A percentile compares a stretch with the other conserved stretches of the same genome.
Evolutionary conservation across 2,888 invertebrate genomes (phyloP).

Genomic region (Yponomeuta cagnagella): DNA sequence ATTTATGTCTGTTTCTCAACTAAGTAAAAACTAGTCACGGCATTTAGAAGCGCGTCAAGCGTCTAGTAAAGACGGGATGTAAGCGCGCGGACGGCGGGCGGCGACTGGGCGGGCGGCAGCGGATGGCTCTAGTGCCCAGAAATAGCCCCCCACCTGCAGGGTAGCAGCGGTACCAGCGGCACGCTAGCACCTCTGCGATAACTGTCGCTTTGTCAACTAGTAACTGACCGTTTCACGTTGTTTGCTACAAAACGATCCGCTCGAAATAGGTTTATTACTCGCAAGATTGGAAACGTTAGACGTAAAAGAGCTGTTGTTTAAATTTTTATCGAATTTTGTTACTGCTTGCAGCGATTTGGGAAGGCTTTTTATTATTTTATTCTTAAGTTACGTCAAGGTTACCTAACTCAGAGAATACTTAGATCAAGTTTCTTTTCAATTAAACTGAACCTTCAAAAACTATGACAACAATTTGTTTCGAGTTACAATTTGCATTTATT

Average conservation of each 20-base stretch:
- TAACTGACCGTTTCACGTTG: background rate
- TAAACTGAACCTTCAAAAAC: too few relatives aligned
- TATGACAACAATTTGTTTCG: too few relatives aligned
- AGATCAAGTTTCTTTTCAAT: too few relatives aligned
- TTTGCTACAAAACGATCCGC: background rate
- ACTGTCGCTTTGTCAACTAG: slow-evolving; percentile 53
- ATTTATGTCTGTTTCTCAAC: background rate
- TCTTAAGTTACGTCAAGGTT: too few relatives aligned
- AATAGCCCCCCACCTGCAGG: slow-evolving; percentile 71
- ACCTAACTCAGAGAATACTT: too few relatives aligned
- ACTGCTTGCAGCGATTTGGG: background rate
- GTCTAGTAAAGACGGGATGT: background rate
- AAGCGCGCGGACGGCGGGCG: slow-evolving; percentile 54
- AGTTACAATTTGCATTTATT: background rate
- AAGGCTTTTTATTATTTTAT: too few relatives aligned
- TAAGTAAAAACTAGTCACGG: slow-evolving; percentile 3
- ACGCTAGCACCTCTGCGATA: slow-evolving; percentile 52
- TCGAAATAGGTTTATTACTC: slow-evolving; percentile 9
- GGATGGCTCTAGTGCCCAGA: slow-evolving; percentile 33
- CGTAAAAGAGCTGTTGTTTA: background rate
- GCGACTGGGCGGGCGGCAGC: slow-evolving; percentile 34
- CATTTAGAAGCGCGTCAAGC: slow-evolving; percentile 10
- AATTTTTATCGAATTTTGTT: background rate
- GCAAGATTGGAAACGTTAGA: background rate
- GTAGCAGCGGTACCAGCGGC: slow-evolving; percentile 27